phyloP scores from a whole-genome alignment of 1,140 invertebrate species.

The Teleogryllus occipitalis region DNA sequence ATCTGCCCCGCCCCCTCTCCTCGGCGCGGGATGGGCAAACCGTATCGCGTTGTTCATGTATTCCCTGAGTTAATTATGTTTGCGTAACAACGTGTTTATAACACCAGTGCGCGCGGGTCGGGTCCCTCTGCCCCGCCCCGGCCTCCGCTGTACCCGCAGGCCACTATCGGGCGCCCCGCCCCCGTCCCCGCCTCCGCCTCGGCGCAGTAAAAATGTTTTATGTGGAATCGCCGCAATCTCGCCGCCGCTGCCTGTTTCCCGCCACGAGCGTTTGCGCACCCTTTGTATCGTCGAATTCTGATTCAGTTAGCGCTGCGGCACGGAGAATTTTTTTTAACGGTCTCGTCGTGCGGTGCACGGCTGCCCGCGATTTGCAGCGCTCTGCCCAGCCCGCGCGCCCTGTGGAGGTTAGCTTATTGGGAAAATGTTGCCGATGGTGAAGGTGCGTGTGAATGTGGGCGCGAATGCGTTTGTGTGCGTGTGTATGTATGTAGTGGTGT shows the following conservation, averaged over 20 bases:
- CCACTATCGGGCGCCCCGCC: neutral
- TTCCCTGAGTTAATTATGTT: slow-evolving; percentile 1
- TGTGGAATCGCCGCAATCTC: neutral
- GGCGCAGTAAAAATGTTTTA: neutral
- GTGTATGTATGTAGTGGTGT: too few species aligned
- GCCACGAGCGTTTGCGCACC: neutral
- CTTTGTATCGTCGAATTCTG: neutral
- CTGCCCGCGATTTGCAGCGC: too few species aligned
- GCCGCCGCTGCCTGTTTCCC: neutral
- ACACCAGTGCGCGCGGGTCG: neutral
- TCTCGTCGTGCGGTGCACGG: too few species aligned
- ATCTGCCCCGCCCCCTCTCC: too few species aligned
- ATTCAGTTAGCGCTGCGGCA: neutral
- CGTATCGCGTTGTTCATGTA: neutral
- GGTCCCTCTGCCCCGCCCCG: too few species aligned
- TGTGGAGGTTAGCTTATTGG: too few species aligned
- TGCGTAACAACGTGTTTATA: slow-evolving; percentile 4
- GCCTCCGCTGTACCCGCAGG: neutral
- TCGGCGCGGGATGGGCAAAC: neutral
- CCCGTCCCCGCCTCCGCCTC: neutral
- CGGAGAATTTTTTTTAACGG: too few species aligned
- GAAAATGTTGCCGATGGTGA: too few species aligned
- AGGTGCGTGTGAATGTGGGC: too few species aligned
- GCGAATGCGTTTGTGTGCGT: too few species aligned
- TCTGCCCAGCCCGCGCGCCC: too few species aligned